Conservation (phyloP, 2,888 invertebrate genomes). For the Zygogramma bicolorata region DNA sequence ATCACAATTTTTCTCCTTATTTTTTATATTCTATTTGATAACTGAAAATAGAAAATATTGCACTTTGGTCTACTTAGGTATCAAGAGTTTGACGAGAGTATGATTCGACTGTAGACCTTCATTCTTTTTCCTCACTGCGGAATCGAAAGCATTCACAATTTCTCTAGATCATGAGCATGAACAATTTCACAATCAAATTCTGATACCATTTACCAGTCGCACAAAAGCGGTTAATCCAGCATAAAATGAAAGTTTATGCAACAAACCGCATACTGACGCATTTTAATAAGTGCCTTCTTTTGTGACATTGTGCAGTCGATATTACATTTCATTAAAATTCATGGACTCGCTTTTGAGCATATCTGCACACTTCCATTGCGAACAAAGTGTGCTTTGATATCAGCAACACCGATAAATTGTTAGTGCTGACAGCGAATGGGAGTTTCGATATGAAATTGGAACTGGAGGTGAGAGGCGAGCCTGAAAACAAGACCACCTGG, state of each 20-base stretch:
- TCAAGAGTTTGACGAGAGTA: too few relatives aligned
- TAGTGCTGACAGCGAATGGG: neutral
- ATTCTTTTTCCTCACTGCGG: too few relatives aligned
- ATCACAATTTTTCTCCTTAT: too few relatives aligned
- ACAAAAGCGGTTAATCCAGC: conserved; percentile 19
- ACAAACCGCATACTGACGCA: conserved; percentile 33
- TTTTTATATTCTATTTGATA: too few relatives aligned
- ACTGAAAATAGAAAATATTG: too few relatives aligned
- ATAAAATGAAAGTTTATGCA: conserved; percentile 41
- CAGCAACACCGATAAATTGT: neutral
- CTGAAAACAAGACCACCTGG: neutral
- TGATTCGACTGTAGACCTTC: too few relatives aligned
- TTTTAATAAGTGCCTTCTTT: conserved; percentile 31
- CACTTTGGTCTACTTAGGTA: too few relatives aligned
- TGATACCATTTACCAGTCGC: neutral
- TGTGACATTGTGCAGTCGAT: conserved; percentile 12
- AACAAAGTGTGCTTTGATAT: neutral
- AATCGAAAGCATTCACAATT: too few relatives aligned
- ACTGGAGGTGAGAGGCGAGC: neutral
- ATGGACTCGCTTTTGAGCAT: neutral
- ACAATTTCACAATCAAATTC: too few relatives aligned
- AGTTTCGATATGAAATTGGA: neutral
- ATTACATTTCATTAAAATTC: neutral
- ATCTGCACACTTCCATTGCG: neutral
- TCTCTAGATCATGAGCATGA: too few relatives aligned